Evolutionary conservation across 1,140 invertebrate species (phyloP), one percentile per base, ranked within the genome.

Genomic region (Sweltsa coloradensis): DNA sequence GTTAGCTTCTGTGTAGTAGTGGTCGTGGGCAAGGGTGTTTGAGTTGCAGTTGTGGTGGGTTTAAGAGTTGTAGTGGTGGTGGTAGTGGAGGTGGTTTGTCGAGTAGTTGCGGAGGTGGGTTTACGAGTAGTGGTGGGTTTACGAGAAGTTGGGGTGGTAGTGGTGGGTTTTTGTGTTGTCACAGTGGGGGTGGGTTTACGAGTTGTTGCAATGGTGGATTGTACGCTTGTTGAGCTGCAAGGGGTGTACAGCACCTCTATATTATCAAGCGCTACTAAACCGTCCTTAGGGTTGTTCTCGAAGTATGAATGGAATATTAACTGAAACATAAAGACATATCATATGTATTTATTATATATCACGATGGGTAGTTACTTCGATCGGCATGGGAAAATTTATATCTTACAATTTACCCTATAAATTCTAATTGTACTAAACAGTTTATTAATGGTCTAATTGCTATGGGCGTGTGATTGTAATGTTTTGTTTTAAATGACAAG

Each of bases 241-340:
- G 46, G 49, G 5, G 34, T 29, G 26, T 57, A 57, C 9, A 51
- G 44, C 21, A 57, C 25, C 45, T 57, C 53, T 4, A 57, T 34
- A 26, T 57, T 55, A 37, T 57, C 56, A n/a, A 57, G 36, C 1
- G 51, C 55, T 11, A 57, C 56, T 6, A 45, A 53, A 1, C 56
- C 56, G 14, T 44, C 36, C 3, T 19, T 42, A 14, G 43, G 45
- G 1, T 22, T 29, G 3, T 52, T 45, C 19, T 48, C 46, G 45
- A 57, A 57, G 22, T 48, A 41, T 0, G 56, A 54, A 9, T 45
- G 34, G 46, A 57, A 57, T 13, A 56, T 55, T 11, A 57, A 34
- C 56, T 57, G 45, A n/a, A n/a, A n/a, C n/a, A n/a, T n/a, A n/a
- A n/a, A n/a, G n/a, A n/a, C n/a, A n/a, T n/a, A n/a, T n/a, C n/a